Conservation (phyloP, 2,113 vertebrate genomes). For the Pholis gunnellus region DNA sequence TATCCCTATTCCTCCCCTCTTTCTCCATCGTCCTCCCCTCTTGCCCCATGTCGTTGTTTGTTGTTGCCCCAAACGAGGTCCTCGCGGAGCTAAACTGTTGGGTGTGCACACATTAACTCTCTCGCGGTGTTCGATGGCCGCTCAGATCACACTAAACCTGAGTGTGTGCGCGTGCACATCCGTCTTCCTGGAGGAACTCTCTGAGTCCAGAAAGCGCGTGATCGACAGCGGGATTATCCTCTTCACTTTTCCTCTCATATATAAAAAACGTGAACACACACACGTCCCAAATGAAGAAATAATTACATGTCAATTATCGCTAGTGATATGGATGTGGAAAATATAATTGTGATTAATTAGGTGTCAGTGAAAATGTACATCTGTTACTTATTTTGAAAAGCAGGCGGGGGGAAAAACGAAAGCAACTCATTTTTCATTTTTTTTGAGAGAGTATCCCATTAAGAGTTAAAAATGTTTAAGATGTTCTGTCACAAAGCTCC, state of each 20-base stretch:
- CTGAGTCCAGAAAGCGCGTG: conserved; percentile 35
- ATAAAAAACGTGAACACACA: conserved; percentile 46
- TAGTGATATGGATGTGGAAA: conserved; percentile 43
- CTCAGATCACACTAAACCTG: conserved; percentile 49
- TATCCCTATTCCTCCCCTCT: conserved; percentile 32
- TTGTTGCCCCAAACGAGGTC: conserved; percentile 58
- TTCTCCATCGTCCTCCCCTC: conserved; percentile 37
- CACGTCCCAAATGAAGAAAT: conserved; percentile 52
- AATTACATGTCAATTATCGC: conserved; percentile 59
- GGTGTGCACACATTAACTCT: conserved; percentile 65
- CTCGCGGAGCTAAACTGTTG: conserved; percentile 62
- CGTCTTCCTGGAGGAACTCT: conserved; percentile 39
- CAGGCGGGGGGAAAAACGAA: background rate
- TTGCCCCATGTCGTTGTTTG: conserved; percentile 51
- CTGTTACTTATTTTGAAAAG: conserved; percentile 53
- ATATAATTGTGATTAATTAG: conserved; percentile 64
- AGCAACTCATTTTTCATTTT: conserved; percentile 6
- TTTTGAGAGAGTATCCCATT: background rate
- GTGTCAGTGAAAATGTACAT: conserved; percentile 62
- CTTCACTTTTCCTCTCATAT: conserved; percentile 42
- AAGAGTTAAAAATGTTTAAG: background rate
- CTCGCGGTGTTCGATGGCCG: conserved; percentile 46
- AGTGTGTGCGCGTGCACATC: background rate
- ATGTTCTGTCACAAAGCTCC: background rate
- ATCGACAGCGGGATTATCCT: conserved; percentile 32